A percentile compares a stretch with the other conserved stretches of the same genome.
phyloP scores from a whole-genome alignment of 2,113 vertebrate genomes.

The Crypturellus undulatus region DNA sequence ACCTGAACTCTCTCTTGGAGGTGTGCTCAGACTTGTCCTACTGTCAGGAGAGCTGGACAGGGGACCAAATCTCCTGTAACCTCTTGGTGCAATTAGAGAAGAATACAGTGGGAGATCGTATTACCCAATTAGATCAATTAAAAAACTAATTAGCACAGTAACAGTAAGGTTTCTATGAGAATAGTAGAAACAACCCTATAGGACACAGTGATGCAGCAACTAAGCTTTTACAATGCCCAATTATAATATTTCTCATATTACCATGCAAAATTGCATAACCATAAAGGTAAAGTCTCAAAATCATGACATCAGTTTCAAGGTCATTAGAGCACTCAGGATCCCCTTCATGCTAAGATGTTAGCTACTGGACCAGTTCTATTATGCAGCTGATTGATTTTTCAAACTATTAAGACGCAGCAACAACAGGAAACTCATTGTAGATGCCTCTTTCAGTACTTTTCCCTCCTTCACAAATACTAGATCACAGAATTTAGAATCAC shows the following conservation, averaged over 20 bases:
- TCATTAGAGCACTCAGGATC: background rate
- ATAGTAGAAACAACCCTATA: background rate
- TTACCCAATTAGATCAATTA: constrained; percentile 60
- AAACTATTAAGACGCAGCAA: background rate
- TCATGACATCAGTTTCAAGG: background rate
- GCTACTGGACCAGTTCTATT: background rate
- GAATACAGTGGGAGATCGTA: background rate
- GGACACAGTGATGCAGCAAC: background rate
- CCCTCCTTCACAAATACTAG: background rate
- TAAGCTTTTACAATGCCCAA: background rate
- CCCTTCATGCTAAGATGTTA: background rate
- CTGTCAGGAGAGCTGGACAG: constrained; percentile 24
- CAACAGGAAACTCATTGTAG: background rate
- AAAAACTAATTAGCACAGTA: background rate
- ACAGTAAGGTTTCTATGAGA: background rate
- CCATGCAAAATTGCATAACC: fast-evolving
- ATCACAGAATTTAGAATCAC: background rate
- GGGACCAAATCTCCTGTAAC: constrained; percentile 7
- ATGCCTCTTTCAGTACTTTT: background rate
- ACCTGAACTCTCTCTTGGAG: background rate
- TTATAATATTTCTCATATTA: background rate
- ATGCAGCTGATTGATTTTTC: background rate
- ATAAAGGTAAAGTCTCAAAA: background rate
- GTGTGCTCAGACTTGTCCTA: background rate
- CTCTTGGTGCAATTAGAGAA: constrained; percentile 32